phyloP scores from a whole-genome alignment of 64 coral and sea anemone species.

The Pocillopora verrucosa region DNA sequence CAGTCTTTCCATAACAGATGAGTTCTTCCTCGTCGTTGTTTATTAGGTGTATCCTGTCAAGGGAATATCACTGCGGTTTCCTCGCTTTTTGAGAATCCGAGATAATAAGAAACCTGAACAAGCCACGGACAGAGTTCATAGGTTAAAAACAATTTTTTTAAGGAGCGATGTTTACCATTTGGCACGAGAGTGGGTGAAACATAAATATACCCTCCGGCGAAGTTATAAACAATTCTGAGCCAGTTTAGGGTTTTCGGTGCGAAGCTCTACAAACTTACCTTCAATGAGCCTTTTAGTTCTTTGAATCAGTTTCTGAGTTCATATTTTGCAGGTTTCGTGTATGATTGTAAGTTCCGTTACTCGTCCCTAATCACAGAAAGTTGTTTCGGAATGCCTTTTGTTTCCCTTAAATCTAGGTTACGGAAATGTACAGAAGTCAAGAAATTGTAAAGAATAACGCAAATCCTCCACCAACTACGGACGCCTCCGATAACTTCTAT shows the following conservation, averaged over 20 bases:
- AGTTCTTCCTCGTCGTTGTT: not conserved
- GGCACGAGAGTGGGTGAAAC: no score
- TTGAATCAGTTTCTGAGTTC: no score
- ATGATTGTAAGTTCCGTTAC: no score
- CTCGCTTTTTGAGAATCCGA: constrained; percentile 87
- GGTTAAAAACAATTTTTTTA: constrained; percentile 20
- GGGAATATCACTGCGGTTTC: constrained; percentile 98
- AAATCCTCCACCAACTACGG: constrained; percentile 32
- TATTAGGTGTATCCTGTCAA: constrained; percentile 85
- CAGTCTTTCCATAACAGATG: not conserved
- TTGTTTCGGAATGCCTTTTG: not conserved
- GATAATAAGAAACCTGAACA: constrained; percentile 98
- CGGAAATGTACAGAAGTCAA: constrained; percentile 98
- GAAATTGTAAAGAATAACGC: constrained; percentile 93
- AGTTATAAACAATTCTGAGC: no score
- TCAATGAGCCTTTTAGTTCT: no score
- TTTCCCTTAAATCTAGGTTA: constrained; percentile 55
- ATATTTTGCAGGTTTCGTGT: no score
- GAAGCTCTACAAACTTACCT: no score
- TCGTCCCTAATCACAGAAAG: no score
- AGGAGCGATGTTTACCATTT: no score
- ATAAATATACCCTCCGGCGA: no score
- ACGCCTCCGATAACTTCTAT: constrained; percentile 35
- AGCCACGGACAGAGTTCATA: constrained; percentile 75
- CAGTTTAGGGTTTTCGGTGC: no score